Evolutionary conservation across 2,797 vertebrate species (phyloP).

Genomic region (Phalloptychus januarius): DNA sequence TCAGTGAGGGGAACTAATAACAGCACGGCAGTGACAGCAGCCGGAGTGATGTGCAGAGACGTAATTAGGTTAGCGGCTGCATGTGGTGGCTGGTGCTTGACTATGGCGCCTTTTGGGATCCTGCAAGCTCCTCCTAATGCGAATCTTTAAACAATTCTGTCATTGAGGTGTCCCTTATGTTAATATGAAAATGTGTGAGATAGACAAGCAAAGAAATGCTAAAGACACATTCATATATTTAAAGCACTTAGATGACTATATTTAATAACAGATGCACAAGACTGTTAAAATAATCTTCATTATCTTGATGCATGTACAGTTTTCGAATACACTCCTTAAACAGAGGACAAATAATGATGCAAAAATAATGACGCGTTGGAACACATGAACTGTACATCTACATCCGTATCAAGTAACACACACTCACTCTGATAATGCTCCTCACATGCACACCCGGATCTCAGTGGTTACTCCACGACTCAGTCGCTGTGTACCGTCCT

Average conservation of each 20-base stretch:
- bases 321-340: constrained; percentile 66
- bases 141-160: constrained; percentile 54
- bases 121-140: constrained; percentile 34
- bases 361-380: constrained; percentile 44
- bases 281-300: constrained; percentile 79
- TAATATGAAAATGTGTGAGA: constrained; percentile 12
- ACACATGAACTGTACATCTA: constrained; percentile 76
- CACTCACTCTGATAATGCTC: constrained; percentile 55
- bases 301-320: constrained; percentile 80
- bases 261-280: constrained; percentile 74
- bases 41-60: constrained; percentile 70
- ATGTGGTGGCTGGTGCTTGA: constrained; percentile 65
- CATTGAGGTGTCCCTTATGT: constrained; percentile 44
- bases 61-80: constrained; percentile 75
- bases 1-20: constrained; percentile 62
- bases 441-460: constrained; percentile 73
- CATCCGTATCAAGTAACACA: constrained; percentile 54
- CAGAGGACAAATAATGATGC: constrained; percentile 75
- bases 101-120: constrained; percentile 65
- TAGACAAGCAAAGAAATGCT: background rate
- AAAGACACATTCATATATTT: constrained; percentile 19
- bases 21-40: constrained; percentile 66
- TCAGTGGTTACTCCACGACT: constrained; percentile 90
- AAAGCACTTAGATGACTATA: constrained; percentile 55
- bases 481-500: constrained; percentile 85